Conservation (phyloP, 2,113 vertebrate genomes). For the Leptocoma aspasia region DNA sequence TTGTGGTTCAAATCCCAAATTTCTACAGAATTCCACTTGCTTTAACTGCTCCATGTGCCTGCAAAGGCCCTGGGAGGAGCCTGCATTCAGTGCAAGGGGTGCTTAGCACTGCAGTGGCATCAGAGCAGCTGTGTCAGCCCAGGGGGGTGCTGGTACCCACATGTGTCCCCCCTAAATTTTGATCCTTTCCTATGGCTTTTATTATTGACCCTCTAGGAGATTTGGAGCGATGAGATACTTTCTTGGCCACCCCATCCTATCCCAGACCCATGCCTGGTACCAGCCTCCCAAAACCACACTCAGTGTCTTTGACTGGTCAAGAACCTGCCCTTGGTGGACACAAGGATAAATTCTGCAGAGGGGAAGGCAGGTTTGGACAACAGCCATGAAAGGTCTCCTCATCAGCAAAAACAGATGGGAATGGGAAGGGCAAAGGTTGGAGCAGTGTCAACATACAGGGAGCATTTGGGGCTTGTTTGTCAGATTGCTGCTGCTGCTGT, state of each 20-base stretch:
- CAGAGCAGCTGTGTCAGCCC: neutral
- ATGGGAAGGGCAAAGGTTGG: neutral
- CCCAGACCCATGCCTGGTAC: accelerated
- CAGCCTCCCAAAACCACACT: neutral
- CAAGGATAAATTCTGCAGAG: neutral
- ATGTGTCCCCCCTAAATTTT: neutral
- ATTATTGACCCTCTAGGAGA: neutral
- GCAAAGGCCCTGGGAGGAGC: neutral
- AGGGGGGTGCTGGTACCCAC: neutral
- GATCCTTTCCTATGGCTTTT: neutral
- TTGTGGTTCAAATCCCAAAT: neutral
- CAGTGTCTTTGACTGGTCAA: neutral
- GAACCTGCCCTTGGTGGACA: neutral
- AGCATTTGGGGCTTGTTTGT: neutral
- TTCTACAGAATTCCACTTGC: neutral
- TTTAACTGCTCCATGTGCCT: neutral
- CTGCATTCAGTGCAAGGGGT: neutral
- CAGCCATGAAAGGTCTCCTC: neutral
- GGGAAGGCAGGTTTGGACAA: neutral
- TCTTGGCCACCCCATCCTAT: neutral
- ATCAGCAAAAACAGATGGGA: neutral
- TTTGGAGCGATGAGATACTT: neutral
- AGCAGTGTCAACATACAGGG: neutral
- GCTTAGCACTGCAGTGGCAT: accelerated
- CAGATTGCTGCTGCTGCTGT: neutral